These are phyloP conservation scores for Phoxinus phoxinus DNA, from an alignment of 2,113 vertebrate genomes.

Conservation along the genomic window DNA sequence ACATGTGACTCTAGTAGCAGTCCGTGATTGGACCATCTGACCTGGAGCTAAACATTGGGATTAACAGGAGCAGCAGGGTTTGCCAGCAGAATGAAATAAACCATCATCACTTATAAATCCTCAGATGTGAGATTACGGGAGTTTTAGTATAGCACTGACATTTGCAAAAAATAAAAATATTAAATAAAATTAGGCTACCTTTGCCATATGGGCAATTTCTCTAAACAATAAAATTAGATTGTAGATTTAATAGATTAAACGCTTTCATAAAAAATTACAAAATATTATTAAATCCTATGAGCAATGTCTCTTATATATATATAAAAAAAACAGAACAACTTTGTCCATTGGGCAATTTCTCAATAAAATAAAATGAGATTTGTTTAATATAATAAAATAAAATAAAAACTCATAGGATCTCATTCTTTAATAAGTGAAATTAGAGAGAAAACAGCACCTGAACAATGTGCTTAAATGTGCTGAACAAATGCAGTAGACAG, in stretches of 20 bases:
- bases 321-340: too few relatives aligned
- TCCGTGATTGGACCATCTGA: conserved; percentile 18
- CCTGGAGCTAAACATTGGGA: neutral
- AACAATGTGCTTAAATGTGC: too few relatives aligned
- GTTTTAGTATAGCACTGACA: conserved; percentile 1
- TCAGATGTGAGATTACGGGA: conserved; percentile 7
- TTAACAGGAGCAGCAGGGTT: conserved; percentile 13
- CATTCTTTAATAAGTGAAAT: too few relatives aligned
- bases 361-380: too few relatives aligned
- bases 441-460: too few relatives aligned
- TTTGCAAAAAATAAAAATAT: neutral
- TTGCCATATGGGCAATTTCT: neutral
- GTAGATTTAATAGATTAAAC: neutral
- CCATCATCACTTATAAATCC: conserved; percentile 4
- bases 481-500: neutral
- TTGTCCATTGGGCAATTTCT: too few relatives aligned
- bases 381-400: neutral
- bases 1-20: neutral
- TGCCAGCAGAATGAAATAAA: neutral
- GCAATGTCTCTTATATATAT: neutral
- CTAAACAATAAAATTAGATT: neutral
- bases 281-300: neutral
- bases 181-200: neutral
- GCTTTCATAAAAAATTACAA: neutral
- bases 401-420: too few relatives aligned